phyloP scores from a whole-genome alignment of 1,140 invertebrate genomes.

The Teleogryllus occipitalis region DNA sequence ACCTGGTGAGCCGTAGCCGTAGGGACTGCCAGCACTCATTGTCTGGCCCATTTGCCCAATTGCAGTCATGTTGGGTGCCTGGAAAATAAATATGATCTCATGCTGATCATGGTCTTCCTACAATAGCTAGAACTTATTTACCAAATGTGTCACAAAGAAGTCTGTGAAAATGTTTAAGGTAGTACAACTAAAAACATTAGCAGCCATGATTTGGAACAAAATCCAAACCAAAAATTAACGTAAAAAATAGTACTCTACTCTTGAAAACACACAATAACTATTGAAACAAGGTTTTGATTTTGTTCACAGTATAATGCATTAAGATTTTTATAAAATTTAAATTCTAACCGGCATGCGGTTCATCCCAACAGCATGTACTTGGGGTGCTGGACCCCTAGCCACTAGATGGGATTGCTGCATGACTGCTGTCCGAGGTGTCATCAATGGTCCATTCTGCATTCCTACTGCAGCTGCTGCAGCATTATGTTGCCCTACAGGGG shows the following conservation, averaged over 20 bases:
- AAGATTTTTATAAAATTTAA: too few species aligned
- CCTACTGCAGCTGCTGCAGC: slow-evolving; percentile 33
- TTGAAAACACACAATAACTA: background rate
- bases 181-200: background rate
- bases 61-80: slow-evolving; percentile 35
- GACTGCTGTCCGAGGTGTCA: slow-evolving; percentile 39
- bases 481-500: slow-evolving; percentile 33
- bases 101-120: background rate
- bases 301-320: too few species aligned
- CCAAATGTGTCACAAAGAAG: too few species aligned
- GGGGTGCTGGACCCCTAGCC: slow-evolving; percentile 29
- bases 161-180: too few species aligned
- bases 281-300: too few species aligned
- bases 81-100: slow-evolving; percentile 25
- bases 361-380: slow-evolving; percentile 27
- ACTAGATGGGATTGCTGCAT: slow-evolving; percentile 33
- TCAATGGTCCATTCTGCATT: slow-evolving; percentile 60
- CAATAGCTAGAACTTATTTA: too few species aligned
- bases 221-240: background rate
- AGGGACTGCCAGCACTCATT: slow-evolving; percentile 21
- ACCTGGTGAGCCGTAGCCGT: slow-evolving; percentile 21
- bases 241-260: background rate
- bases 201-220: background rate
- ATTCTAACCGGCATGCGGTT: slow-evolving; percentile 24
- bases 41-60: slow-evolving; percentile 22